phyloP scores from a whole-genome alignment of 2,797 vertebrate species.

The Clarias laeviceps region DNA sequence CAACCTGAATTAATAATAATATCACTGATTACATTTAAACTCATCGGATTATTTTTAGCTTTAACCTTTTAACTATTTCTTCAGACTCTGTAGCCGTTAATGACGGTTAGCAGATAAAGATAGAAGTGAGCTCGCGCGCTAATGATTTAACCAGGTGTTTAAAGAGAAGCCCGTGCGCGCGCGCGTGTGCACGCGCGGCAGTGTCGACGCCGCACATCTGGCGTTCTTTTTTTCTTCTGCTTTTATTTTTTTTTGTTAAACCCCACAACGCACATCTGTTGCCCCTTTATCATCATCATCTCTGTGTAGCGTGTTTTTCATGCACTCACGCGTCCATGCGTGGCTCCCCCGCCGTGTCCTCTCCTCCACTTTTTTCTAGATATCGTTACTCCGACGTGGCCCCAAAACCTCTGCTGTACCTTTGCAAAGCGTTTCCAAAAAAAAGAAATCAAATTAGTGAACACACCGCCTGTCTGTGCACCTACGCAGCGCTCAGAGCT shows the following conservation, averaged over 20 bases:
- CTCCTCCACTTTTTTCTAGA: background rate
- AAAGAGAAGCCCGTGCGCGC: background rate
- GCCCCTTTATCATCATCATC: background rate
- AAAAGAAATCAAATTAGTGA: no score
- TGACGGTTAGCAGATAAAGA: background rate
- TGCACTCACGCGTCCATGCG: constrained; percentile 4
- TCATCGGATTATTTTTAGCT: no score
- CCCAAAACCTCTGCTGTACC: background rate
- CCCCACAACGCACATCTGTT: background rate
- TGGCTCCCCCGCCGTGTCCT: background rate
- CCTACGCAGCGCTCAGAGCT: background rate
- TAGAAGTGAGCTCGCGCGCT: background rate
- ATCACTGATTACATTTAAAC: no score
- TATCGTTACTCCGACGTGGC: background rate
- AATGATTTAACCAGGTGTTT: background rate
- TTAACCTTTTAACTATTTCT: no score
- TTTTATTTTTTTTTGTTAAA: background rate
- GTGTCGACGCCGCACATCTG: background rate
- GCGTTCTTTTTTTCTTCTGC: background rate
- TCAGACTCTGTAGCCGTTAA: no score
- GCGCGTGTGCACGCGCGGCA: background rate
- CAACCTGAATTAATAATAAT: no score
- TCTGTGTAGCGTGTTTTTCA: background rate
- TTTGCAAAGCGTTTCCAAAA: background rate
- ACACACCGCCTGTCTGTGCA: background rate